These are phyloP conservation scores for Drosophila crucigera DNA, from an alignment of 2,888 invertebrate genomes.

Conservation along the genomic window DNA sequence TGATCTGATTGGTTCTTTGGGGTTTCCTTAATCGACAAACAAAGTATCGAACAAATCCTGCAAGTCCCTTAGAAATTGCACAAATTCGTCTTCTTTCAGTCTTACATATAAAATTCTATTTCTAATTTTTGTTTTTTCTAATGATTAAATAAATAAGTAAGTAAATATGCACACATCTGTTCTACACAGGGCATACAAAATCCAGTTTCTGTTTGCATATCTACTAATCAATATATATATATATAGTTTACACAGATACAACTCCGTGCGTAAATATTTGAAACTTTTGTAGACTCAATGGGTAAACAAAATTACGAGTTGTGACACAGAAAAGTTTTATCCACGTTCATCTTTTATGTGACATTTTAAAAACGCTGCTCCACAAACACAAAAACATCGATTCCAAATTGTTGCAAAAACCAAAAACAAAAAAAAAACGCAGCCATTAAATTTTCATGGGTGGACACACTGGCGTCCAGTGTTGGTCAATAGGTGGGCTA, in stretches of 20 bases:
- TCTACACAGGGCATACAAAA: background rate
- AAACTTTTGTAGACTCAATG: background rate
- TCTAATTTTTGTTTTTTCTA: background rate
- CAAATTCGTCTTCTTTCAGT: background rate
- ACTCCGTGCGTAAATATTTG: too few species aligned
- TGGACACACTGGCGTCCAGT: background rate
- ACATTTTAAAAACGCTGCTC: background rate
- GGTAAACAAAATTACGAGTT: background rate
- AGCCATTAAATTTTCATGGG: background rate
- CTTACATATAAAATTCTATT: background rate
- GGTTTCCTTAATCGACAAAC: background rate
- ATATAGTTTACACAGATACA: background rate
- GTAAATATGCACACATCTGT: background rate
- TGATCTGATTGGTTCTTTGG: background rate
- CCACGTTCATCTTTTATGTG: background rate
- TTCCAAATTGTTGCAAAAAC: background rate
- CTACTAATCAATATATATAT: background rate
- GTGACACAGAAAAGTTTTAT: background rate
- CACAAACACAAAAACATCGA: background rate
- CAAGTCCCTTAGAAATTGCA: background rate
- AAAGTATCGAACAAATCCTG: background rate
- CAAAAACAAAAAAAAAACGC: background rate
- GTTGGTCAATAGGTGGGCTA: background rate
- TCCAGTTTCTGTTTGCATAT: background rate
- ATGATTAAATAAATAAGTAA: background rate